Percentiles rank a stretch among this genome's conserved stretches.
phyloP scores from a whole-genome alignment of 2,888 invertebrate genomes.

The Leptothorax acervorum region DNA sequence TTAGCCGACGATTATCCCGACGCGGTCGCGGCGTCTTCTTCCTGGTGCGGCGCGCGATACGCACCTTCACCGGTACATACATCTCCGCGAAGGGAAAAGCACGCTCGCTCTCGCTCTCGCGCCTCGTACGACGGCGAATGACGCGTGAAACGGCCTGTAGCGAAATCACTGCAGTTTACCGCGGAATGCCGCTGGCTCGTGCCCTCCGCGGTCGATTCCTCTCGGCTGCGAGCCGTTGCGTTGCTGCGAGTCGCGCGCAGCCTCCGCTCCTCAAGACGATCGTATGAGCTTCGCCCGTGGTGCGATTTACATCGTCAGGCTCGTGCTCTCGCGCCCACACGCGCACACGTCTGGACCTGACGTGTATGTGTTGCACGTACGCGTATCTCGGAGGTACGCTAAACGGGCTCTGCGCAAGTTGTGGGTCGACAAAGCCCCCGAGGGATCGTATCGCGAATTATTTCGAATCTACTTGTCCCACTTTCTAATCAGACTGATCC shows the following conservation, averaged over 20 bases:
- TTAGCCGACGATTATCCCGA: conserved; percentile 18
- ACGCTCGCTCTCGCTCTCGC: conserved; percentile 2
- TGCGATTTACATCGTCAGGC: conserved; percentile 33
- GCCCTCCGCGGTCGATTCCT: conserved; percentile 56
- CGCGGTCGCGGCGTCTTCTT: conserved; percentile 15
- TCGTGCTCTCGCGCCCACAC: conserved; percentile 6
- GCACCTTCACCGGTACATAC: conserved; percentile 19
- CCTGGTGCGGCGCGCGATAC: conserved; percentile 20
- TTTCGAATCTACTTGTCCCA: conserved; percentile 81
- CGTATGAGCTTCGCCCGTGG: conserved; percentile 12
- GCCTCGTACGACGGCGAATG: conserved; percentile 11
- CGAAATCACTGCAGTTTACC: conserved; percentile 56
- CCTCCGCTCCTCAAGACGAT: conserved; percentile 19
- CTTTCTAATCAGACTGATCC: conserved; percentile 83
- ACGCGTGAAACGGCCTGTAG: conserved; percentile 57
- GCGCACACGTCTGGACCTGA: neutral
- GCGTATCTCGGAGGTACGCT: conserved; percentile 41
- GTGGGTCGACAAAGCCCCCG: conserved; percentile 77
- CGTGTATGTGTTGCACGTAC: conserved; percentile 37
- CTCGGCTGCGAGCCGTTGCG: conserved; percentile 31
- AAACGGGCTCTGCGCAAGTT: conserved; percentile 73
- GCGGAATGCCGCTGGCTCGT: conserved; percentile 68
- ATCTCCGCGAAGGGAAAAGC: neutral
- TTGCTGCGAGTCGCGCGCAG: conserved; percentile 21
- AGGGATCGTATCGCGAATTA: conserved; percentile 74